Conservation (phyloP, 2,888 invertebrate species). For the Lottia gigantea region DNA sequence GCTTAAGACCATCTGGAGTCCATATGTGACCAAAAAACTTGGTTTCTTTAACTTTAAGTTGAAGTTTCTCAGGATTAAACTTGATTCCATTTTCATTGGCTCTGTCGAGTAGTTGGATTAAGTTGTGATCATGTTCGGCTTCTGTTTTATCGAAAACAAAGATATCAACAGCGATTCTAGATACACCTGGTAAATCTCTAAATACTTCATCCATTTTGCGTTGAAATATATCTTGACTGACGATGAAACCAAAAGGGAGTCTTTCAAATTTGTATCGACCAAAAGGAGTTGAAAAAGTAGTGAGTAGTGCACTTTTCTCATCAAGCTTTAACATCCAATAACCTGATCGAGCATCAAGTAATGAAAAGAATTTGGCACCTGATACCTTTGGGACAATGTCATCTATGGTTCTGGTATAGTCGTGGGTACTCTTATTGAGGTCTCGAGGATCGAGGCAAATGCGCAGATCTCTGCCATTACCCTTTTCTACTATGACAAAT, state of each 20-base stretch:
- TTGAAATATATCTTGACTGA: constrained; percentile 34
- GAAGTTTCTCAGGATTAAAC: constrained; percentile 27
- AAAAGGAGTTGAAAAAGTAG: constrained; percentile 32
- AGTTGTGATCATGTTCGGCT: constrained; percentile 27
- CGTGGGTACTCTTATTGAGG: constrained; percentile 30
- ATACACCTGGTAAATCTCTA: constrained; percentile 22
- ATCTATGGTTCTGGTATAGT: constrained; percentile 32
- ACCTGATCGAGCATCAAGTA: constrained; percentile 33
- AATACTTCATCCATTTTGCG: constrained; percentile 10
- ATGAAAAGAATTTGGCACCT: constrained; percentile 28
- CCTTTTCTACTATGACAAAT: constrained; percentile 18
- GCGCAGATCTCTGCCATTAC: constrained; percentile 15
- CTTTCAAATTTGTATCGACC: constrained; percentile 27
- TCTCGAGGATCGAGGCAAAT: constrained; percentile 29
- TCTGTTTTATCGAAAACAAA: constrained; percentile 14
- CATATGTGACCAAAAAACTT: constrained; percentile 29
- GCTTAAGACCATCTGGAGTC: constrained; percentile 18
- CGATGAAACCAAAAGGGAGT: constrained; percentile 31
- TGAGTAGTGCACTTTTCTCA: constrained; percentile 25
- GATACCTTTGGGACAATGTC: constrained; percentile 30
- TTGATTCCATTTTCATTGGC: constrained; percentile 20
- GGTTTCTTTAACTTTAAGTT: constrained; percentile 12
- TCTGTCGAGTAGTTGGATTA: constrained; percentile 21
- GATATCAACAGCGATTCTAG: constrained; percentile 26
- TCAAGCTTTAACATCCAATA: constrained; percentile 30